Evolutionary conservation across 2,797 vertebrate genomes (phyloP), one percentile per base, ranked within the genome.

Genomic region (Xiphorhynchus erythropygius): DNA sequence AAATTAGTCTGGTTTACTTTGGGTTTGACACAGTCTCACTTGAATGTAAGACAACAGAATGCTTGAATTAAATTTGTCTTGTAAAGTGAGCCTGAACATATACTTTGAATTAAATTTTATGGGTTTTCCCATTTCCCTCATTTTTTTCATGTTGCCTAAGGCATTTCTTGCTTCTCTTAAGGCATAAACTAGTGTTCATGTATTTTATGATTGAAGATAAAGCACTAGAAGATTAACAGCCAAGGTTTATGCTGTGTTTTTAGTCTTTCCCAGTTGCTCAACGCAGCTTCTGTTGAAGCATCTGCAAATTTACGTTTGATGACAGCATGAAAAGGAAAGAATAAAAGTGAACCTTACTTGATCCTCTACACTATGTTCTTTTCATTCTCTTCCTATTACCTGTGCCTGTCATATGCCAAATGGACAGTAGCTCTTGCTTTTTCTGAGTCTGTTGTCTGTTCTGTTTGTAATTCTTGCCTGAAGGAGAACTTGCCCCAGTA

Each of bases 1-100:
- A 94, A 92, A 83, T 91, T 25, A 70, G 56, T 52, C 35, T 87
- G 25, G 87, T 90, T 88, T 93, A 80, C 49, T 91, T 56, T 60
- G 21, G 9, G 63, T 88, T 89, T 70, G 37, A 50, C 3, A 2
- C 87, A 87, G 42, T 69, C 33, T 80, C n/a, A 33, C 42, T 67
- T 42, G 57, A 92, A 81, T 65, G 49, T 53, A 49, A 82, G 37
- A 70, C 56, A 87, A 73, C 11, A 82, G 63, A 82, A 71, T 67
- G 27, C 50, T 89, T 57, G 41, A 84, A 84, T 82, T 74, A 80
- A 49, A 53, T 89, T 80, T 70, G 23, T 60, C n/a, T 19, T 77
- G n/a, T 85, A 74, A 85, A 80, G 17, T 57, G 24, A 85, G 18
- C 42, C 21, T 28, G 28, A 70, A n/a, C 19, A 24, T 82, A 75